A percentile compares a stretch with the other conserved stretches of the same genome.
phyloP scores from a whole-genome alignment of 2,888 invertebrate genomes.

The Clistopyga incitator region DNA sequence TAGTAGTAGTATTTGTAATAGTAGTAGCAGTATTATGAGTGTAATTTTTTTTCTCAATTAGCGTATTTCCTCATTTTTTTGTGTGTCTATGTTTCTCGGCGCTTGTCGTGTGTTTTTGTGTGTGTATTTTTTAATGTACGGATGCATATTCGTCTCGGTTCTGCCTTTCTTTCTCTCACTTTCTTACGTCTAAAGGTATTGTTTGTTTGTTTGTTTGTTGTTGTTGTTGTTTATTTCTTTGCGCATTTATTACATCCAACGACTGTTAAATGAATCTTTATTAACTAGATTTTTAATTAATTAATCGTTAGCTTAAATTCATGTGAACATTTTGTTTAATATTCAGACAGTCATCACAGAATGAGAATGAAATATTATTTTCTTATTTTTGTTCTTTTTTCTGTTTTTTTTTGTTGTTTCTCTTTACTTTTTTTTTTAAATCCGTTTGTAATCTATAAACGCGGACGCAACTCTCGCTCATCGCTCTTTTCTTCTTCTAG shows the following conservation, averaged over 20 bases:
- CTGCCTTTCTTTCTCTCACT: conserved; percentile 22
- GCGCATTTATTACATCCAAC: conserved; percentile 75
- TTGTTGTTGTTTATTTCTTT: conserved; percentile 64
- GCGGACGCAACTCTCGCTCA: conserved; percentile 69
- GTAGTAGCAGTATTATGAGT: conserved; percentile 58
- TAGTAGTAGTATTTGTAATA: conserved; percentile 57
- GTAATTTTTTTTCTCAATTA: conserved; percentile 58
- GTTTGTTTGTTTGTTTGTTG: too few relatives aligned
- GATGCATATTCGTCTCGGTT: conserved; percentile 51
- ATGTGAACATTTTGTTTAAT: conserved; percentile 75
- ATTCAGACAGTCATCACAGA: conserved; percentile 83
- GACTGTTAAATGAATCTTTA: conserved; percentile 76
- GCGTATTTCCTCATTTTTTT: conserved; percentile 34
- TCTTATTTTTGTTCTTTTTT: conserved; percentile 53
- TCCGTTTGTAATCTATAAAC: conserved; percentile 70
- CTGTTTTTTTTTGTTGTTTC: too few relatives aligned
- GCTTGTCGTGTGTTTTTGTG: conserved; percentile 38
- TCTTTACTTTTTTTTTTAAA: not conserved
- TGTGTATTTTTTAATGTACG: conserved; percentile 30
- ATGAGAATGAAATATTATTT: conserved; percentile 81
- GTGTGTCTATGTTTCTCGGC: conserved; percentile 58
- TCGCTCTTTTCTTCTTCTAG: conserved; percentile 65
- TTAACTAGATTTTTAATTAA: conserved; percentile 74
- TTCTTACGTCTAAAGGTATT: conserved; percentile 68
- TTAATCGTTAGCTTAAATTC: conserved; percentile 76